These are phyloP conservation scores for Hydrotaea diabolus DNA, from an alignment of 2,888 invertebrate genomes.

Conservation along the genomic window DNA sequence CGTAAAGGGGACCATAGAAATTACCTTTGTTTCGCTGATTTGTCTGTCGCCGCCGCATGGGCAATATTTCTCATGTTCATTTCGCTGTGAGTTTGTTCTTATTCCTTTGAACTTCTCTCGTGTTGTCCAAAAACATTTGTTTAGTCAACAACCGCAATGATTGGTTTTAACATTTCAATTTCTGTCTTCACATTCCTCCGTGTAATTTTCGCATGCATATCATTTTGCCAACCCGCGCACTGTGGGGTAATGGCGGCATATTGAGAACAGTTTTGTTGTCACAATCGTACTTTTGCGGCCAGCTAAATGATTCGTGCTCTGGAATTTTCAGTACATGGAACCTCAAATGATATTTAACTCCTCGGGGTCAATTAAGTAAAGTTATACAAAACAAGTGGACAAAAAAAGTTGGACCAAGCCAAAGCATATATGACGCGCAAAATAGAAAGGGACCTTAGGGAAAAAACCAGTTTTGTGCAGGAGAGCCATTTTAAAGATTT, in stretches of 20 bases:
- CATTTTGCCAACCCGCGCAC: neutral
- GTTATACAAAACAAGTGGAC: no score
- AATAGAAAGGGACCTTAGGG: no score
- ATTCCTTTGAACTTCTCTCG: conserved; percentile 33
- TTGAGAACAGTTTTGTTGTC: no score
- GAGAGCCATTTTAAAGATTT: no score
- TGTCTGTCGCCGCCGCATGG: neutral
- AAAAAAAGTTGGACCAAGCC: no score
- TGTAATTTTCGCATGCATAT: neutral
- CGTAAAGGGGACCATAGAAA: conserved; percentile 8
- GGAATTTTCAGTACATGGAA: no score
- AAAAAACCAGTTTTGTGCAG: no score
- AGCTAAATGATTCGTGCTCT: no score
- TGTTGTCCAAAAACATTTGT: conserved; percentile 26
- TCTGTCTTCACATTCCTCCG: conserved; percentile 19
- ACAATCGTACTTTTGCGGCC: no score
- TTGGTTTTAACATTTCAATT: conserved; percentile 52
- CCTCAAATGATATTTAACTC: no score
- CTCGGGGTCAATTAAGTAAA: no score
- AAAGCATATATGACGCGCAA: no score
- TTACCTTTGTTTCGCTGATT: neutral
- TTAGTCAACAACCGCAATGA: conserved; percentile 39
- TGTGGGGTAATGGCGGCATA: neutral
- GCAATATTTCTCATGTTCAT: neutral
- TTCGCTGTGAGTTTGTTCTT: neutral